A percentile compares a stretch with the other conserved stretches of the same genome.
phyloP scores from a whole-genome alignment of 2,113 vertebrate species.

The Ornithorhynchus anatinus region DNA sequence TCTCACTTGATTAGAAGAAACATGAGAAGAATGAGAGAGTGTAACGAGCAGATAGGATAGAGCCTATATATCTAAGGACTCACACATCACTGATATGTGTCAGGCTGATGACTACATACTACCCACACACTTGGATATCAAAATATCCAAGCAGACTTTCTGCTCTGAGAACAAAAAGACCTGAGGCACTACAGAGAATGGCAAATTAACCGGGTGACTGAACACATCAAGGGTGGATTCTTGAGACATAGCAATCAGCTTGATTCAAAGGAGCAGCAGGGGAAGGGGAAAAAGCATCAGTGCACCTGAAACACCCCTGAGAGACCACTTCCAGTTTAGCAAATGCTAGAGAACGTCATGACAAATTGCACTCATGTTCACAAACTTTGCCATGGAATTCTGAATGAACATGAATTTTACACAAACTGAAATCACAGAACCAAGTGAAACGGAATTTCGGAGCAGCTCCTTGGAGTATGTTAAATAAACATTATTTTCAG shows the following conservation, averaged over 20 bases:
- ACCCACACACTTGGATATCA: background rate
- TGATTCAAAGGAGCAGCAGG: background rate
- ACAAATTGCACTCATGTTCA: background rate
- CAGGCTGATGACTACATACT: background rate
- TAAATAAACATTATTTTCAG: too few species aligned
- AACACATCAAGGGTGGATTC: background rate
- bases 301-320: background rate
- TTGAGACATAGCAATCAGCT: background rate
- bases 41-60: background rate
- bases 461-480: too few species aligned
- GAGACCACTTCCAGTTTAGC: background rate
- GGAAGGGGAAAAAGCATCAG: background rate
- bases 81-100: background rate
- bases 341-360: background rate
- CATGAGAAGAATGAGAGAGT: too few species aligned
- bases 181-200: constrained; percentile 9
- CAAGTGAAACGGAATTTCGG: too few species aligned
- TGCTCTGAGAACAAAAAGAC: background rate
- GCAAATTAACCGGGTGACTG: background rate
- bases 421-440: too few species aligned
- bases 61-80: background rate
- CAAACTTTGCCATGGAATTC: background rate
- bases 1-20: background rate
- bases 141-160: background rate
- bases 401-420: too few species aligned